Conservation (phyloP, 2,888 invertebrate genomes). For the Drosophila kambysellisi region DNA sequence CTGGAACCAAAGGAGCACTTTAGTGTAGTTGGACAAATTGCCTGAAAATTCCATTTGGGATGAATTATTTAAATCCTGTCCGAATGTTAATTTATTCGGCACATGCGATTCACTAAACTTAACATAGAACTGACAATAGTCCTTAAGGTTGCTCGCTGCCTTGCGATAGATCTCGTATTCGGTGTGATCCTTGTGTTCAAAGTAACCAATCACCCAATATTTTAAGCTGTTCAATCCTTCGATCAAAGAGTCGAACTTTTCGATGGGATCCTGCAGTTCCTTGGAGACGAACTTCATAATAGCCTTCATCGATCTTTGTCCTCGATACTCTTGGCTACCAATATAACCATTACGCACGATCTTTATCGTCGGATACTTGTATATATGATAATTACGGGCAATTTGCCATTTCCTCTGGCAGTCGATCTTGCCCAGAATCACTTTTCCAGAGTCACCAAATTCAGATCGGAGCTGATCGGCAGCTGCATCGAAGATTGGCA, state of each 20-base stretch:
- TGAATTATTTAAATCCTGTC: constrained; percentile 89
- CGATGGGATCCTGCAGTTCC: constrained; percentile 92
- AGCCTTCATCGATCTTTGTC: constrained; percentile 93
- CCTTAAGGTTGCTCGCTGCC: constrained; percentile 92
- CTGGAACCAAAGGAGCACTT: constrained; percentile 86
- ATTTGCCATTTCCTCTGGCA: constrained; percentile 94
- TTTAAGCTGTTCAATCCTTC: constrained; percentile 89
- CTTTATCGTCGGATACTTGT: constrained; percentile 98
- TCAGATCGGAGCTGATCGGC: constrained; percentile 88
- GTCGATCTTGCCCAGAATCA: constrained; percentile 97
- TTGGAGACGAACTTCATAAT: constrained; percentile 93
- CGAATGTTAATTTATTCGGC: constrained; percentile 88
- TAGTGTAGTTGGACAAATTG: constrained; percentile 89
- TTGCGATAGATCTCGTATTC: constrained; percentile 91
- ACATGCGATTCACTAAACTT: constrained; percentile 88
- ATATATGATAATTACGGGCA: constrained; percentile 94
- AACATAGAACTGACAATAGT: constrained; percentile 96
- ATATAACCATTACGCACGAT: constrained; percentile 92
- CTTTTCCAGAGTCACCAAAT: constrained; percentile 91
- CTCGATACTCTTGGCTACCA: constrained; percentile 92
- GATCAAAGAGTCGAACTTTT: constrained; percentile 89
- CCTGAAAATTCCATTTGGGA: constrained; percentile 91
- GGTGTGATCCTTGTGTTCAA: constrained; percentile 90
- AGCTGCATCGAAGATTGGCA: constrained; percentile 97
- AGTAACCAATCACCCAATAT: constrained; percentile 94